Evolutionary conservation across 1,140 invertebrate genomes (phyloP), one percentile per base, ranked within the genome.

Genomic region (Eumeta japonica): DNA sequence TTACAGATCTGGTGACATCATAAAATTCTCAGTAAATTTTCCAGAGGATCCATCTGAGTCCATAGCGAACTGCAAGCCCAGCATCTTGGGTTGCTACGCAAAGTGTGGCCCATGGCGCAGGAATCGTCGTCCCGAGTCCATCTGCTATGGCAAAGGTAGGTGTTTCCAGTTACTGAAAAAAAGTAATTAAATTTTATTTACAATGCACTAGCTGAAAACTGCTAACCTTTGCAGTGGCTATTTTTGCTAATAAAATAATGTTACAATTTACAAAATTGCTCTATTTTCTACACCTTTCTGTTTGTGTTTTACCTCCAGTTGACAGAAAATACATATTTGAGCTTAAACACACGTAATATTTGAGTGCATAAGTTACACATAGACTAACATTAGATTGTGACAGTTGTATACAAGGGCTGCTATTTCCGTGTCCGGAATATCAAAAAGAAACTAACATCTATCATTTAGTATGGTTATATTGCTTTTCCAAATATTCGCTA

Each of bases 1-100:
- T 45, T 47, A 16, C 39, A 68, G 68, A 16, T 70, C 78, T 0
- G 79, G 82, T 2, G 82, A 82, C 47, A 78, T 84, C 43, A 64
- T 83, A 28, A 83, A 84, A 61, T 78, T 84, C 38, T 67, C 79
- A 1, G 72, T 89, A 9, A 87, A 87, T 50, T 87, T 81, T 45
- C 79, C 81, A 30, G 47, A 74, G 11, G 81, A 88, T 52, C 48
- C 75, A 0, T 65, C 70, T 5, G 79, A 78, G 18, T 74, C 78
- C 16, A 55, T 65, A 2, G 46, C 46, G 0, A 48, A 67, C 0
- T 68, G 78, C 45, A 64, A 76, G 3, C 84, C 86, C 0, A 56
- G 81, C 1, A 77, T 90, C 46, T 52, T 87, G 10, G 87, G 85
- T 0, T 89, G 87, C 44, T 84, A 82, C 41, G 85, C 81, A 0